These are phyloP conservation scores for Nasonia longicornis DNA, from an alignment of 1,140 invertebrate species.

Conservation along the genomic window DNA sequence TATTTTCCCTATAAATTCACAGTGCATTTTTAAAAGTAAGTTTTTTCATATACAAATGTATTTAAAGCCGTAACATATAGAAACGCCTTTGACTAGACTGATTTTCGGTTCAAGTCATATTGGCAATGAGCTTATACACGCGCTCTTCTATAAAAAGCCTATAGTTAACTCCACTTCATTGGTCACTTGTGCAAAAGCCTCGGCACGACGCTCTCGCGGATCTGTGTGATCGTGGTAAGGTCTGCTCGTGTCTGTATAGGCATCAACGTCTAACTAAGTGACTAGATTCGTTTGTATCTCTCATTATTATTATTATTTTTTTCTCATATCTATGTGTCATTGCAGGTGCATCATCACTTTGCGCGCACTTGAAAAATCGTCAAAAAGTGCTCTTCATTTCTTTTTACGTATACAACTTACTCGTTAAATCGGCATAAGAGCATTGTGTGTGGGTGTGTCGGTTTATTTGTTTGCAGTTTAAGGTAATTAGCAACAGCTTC, in stretches of 20 bases:
- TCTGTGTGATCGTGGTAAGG: conserved; percentile 17
- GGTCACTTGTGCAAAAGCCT: conserved; percentile 36
- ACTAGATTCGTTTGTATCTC: conserved; percentile 30
- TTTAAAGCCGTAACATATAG: conserved; percentile 31
- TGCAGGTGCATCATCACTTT: conserved; percentile 24
- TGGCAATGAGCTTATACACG: conserved; percentile 22
- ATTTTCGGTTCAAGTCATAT: conserved; percentile 25
- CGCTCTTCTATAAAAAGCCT: conserved; percentile 43
- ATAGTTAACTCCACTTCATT: conserved; percentile 31
- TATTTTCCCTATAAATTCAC: conserved; percentile 35
- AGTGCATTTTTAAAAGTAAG: conserved; percentile 34
- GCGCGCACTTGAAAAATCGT: conserved; percentile 26
- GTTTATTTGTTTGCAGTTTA: not conserved
- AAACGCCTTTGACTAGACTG: conserved; percentile 28
- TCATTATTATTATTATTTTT: not conserved
- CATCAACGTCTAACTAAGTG: conserved; percentile 28
- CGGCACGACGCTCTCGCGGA: conserved; percentile 20
- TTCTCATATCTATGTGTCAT: not conserved
- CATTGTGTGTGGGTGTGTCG: not conserved
- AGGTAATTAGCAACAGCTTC: conserved; percentile 50
- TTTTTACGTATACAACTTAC: conserved; percentile 4
- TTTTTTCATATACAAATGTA: conserved; percentile 29
- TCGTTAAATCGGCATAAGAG: conserved; percentile 28
- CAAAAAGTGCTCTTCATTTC: conserved; percentile 18
- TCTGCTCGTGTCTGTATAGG: conserved; percentile 8